phyloP scores from a whole-genome alignment of 2,113 vertebrate genomes.

The Burhinus oedicnemus region DNA sequence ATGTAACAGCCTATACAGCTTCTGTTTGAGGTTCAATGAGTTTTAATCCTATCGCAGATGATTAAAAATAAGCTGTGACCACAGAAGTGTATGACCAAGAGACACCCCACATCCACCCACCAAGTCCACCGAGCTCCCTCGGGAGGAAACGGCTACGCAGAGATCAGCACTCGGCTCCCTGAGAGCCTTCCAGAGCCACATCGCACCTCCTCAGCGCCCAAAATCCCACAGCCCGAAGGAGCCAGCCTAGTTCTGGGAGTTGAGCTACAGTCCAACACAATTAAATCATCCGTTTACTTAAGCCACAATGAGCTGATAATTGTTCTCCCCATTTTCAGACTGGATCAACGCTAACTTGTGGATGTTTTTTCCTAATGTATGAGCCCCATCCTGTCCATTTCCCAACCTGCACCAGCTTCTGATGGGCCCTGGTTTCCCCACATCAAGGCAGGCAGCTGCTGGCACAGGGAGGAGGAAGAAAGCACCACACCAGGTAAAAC shows the following conservation, averaged over 20 bases:
- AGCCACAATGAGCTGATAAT: background rate
- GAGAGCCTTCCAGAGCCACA: background rate
- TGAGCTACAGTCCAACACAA: rapidly evolving
- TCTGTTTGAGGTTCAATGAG: background rate
- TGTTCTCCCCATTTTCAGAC: background rate
- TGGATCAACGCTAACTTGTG: too few relatives aligned
- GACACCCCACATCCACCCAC: background rate
- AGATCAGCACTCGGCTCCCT: too few relatives aligned
- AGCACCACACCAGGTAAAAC: background rate
- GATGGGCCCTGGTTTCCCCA: background rate
- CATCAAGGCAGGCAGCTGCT: background rate
- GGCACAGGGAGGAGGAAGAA: background rate
- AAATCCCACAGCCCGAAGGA: background rate
- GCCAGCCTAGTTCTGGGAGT: background rate
- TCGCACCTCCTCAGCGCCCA: background rate
- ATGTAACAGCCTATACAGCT: background rate
- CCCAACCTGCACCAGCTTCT: background rate
- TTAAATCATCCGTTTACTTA: background rate
- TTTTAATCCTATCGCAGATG: background rate
- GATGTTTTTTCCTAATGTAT: background rate
- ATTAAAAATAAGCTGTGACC: background rate
- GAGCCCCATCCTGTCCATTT: too few relatives aligned
- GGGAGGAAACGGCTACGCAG: background rate
- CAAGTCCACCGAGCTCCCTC: background rate
- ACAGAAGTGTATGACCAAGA: rapidly evolving